phyloP scores from a whole-genome alignment of 2,888 invertebrate species.

The Silvanus unidentatus region DNA sequence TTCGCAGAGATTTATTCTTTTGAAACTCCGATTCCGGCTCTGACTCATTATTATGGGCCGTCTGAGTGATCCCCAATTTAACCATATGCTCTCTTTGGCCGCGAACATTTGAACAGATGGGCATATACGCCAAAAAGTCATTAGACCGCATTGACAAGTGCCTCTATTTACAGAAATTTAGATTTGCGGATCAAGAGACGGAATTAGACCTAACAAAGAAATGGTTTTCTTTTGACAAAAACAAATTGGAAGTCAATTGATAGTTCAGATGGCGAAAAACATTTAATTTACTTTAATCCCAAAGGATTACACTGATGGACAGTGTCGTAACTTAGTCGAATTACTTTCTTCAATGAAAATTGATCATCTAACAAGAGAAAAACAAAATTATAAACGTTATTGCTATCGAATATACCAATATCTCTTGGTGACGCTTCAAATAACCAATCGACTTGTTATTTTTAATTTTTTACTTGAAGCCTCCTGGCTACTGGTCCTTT shows the following conservation, averaged over 20 bases:
- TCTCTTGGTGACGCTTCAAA: too few species aligned
- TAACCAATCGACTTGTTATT: too few species aligned
- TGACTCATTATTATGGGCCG: conserved; percentile 12
- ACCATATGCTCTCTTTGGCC: conserved; percentile 47
- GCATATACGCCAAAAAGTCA: conserved; percentile 47
- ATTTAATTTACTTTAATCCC: conserved; percentile 23
- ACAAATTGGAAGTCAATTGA: conserved; percentile 29
- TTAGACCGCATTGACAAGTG: conserved; percentile 44
- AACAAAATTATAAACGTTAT: too few species aligned
- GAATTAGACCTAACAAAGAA: not conserved
- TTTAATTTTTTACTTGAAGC: too few species aligned
- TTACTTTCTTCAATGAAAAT: too few species aligned
- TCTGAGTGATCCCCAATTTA: conserved; percentile 24
- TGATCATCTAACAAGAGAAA: too few species aligned
- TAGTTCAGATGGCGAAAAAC: conserved; percentile 30
- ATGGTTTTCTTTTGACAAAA: conserved; percentile 20
- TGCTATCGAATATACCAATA: too few species aligned
- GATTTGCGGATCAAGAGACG: too few species aligned
- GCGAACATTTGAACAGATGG: conserved; percentile 48
- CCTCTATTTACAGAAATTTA: conserved; percentile 32
- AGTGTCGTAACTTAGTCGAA: too few species aligned
- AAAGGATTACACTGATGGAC: conserved; percentile 8
- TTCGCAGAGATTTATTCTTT: too few species aligned
- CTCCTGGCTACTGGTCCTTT: too few species aligned
- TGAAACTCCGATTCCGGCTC: too few species aligned